Evolutionary conservation across 2,113 vertebrate species (phyloP).

Genomic region (Nansenia antarctica): DNA sequence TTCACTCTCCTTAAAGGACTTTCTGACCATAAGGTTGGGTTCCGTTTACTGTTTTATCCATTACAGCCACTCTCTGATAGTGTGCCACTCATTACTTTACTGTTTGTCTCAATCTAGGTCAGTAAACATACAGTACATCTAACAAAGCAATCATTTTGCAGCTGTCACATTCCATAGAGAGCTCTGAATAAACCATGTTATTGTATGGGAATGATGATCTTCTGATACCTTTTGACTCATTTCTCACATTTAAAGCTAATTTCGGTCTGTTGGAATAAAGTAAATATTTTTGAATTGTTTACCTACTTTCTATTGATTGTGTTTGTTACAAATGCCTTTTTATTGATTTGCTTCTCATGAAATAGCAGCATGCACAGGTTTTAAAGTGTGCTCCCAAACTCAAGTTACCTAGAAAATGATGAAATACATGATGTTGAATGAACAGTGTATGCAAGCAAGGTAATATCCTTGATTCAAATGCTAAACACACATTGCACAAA

Average conservation of each 20-base stretch:
- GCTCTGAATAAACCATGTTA: background rate
- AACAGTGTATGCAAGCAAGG: background rate
- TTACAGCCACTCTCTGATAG: constrained; percentile 24
- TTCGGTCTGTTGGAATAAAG: background rate
- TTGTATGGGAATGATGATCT: background rate
- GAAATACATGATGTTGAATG: background rate
- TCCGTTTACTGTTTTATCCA: background rate
- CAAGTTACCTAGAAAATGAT: background rate
- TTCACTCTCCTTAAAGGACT: constrained; percentile 15
- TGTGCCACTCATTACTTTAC: constrained; percentile 12
- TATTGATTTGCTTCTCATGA: background rate
- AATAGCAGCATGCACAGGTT: background rate
- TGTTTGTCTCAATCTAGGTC: constrained; percentile 46
- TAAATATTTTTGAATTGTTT: background rate
- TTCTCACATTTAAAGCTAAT: background rate
- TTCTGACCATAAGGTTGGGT: background rate
- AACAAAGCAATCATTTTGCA: constrained; percentile 35
- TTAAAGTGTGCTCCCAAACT: background rate
- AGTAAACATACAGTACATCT: constrained; percentile 29
- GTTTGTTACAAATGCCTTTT: background rate
- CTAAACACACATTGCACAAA: too few species aligned
- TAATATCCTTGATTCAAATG: background rate
- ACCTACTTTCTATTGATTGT: background rate
- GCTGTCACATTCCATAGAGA: constrained; percentile 31
- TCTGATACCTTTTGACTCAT: too few species aligned